Conservation (phyloP, 2,888 invertebrate species). For the Sesia bembeciformis region DNA sequence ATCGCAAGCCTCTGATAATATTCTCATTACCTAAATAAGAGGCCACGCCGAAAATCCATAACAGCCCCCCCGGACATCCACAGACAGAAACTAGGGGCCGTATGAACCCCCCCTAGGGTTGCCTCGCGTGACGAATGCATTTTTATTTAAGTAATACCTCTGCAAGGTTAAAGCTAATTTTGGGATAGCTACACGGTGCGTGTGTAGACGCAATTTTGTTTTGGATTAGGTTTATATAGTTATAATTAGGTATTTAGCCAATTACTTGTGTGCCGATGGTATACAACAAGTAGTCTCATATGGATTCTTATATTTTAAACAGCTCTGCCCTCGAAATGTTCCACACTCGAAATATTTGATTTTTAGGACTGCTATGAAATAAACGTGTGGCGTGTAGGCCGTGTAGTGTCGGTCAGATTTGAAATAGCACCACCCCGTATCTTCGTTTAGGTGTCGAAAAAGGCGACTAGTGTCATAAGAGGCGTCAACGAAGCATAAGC, state of each 20-base stretch:
- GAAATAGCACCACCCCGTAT: no score
- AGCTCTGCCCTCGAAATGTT: no score
- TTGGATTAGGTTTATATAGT: slow-evolving; percentile 10
- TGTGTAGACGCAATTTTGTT: slow-evolving; percentile 17
- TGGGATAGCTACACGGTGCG: slow-evolving; percentile 15
- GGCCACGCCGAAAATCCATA: slow-evolving; percentile 5
- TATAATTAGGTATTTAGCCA: not conserved
- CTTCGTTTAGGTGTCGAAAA: no score
- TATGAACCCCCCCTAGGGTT: slow-evolving; percentile 25
- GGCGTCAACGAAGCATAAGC: no score
- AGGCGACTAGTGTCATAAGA: no score
- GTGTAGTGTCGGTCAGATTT: no score
- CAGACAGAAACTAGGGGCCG: slow-evolving; percentile 10
- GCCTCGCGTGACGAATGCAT: slow-evolving; percentile 40
- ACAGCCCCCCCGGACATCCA: slow-evolving; percentile 12
- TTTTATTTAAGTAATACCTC: slow-evolving; percentile 28
- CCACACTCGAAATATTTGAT: no score
- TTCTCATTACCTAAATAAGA: not conserved
- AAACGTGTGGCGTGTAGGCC: no score
- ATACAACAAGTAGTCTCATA: no score
- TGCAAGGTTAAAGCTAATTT: slow-evolving; percentile 28
- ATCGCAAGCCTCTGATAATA: no score
- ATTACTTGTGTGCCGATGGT: not conserved
- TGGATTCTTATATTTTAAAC: no score
- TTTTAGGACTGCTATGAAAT: no score